Evolutionary conservation across 2,888 invertebrate genomes (phyloP).

Genomic region (Chalcosyrphus nemorum): DNA sequence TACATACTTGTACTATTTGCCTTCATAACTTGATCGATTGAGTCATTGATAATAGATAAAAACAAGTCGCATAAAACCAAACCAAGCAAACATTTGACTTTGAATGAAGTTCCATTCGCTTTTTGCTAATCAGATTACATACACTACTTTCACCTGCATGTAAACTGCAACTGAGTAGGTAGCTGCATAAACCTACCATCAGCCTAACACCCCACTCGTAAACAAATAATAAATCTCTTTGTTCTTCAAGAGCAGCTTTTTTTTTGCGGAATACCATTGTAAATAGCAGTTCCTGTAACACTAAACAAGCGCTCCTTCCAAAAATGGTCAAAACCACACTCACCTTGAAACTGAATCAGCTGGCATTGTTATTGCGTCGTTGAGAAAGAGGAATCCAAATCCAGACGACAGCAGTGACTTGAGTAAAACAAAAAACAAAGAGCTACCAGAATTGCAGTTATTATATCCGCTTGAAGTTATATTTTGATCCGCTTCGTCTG

Average conservation of each 20-base stretch:
- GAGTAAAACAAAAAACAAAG: constrained; percentile 54
- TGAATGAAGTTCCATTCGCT: not conserved
- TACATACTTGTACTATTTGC: no score
- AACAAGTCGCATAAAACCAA: not conserved
- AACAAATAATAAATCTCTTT: constrained; percentile 51
- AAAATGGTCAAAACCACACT: constrained; percentile 59
- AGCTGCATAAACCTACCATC: not conserved
- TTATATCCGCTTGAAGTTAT: constrained; percentile 1
- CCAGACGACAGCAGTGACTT: constrained; percentile 21
- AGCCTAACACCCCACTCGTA: not conserved
- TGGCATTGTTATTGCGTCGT: constrained; percentile 67
- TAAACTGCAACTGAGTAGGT: not conserved
- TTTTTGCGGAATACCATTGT: not conserved
- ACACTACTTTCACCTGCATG: constrained; percentile 26
- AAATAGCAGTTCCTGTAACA: constrained; percentile 48
- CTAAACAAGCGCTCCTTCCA: constrained; percentile 26
- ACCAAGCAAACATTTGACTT: not conserved
- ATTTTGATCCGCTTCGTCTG: not conserved
- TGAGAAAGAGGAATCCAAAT: constrained; percentile 27
- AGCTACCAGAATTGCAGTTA: constrained; percentile 11
- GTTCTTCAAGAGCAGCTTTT: constrained; percentile 42
- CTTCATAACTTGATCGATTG: no score
- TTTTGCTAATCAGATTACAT: constrained; percentile 8
- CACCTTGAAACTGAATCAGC: constrained; percentile 71
- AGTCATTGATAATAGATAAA: not conserved